Evolutionary conservation across 2,797 vertebrate species (phyloP).

Genomic region (Sciurus vulgaris): DNA sequence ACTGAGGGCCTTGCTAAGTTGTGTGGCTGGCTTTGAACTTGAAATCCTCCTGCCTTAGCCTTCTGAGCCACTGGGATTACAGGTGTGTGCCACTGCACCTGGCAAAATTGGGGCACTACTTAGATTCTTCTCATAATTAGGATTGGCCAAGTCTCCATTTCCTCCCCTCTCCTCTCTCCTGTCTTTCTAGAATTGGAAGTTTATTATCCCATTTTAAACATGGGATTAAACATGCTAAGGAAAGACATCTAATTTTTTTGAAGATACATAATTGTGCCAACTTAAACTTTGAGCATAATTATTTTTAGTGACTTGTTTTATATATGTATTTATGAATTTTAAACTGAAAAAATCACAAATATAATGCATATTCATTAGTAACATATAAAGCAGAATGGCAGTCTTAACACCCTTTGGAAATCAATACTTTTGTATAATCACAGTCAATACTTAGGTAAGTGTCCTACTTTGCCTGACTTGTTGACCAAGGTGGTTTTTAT

Average conservation of each 20-base stretch:
- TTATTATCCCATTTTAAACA: constrained; percentile 32
- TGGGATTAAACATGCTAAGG: not conserved
- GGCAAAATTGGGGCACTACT: not conserved
- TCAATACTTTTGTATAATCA: not conserved
- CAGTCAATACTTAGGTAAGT: not conserved
- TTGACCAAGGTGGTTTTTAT: not conserved
- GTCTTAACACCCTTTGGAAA: not conserved
- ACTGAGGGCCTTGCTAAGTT: too few relatives aligned
- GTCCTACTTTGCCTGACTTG: not conserved
- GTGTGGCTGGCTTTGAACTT: too few relatives aligned
- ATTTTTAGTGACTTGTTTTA: constrained; percentile 43
- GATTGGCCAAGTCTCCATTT: not conserved
- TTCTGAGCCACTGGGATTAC: too few relatives aligned
- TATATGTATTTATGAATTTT: not conserved
- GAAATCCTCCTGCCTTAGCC: too few relatives aligned
- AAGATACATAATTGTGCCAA: not conserved
- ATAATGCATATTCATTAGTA: not conserved
- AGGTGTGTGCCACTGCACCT: too few relatives aligned
- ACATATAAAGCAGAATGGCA: not conserved
- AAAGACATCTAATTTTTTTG: not conserved
- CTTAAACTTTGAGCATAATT: not conserved
- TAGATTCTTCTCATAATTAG: not conserved
- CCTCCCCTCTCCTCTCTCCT: not conserved
- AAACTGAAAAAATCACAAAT: not conserved
- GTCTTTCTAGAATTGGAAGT: constrained; percentile 4